phyloP scores from a whole-genome alignment of 2,888 invertebrate species.

The Drosophila atroscutellata region DNA sequence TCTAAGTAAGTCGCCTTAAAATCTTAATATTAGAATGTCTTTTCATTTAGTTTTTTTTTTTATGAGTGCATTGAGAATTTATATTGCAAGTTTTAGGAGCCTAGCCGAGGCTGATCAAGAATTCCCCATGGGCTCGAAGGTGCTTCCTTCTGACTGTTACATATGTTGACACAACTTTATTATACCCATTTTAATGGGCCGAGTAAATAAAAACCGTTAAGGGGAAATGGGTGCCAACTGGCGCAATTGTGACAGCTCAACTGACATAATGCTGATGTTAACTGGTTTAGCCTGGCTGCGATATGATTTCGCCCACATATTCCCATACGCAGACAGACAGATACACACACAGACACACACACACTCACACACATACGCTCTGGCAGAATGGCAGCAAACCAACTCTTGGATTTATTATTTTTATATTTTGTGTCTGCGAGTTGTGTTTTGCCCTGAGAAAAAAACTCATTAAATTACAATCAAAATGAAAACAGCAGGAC shows the following conservation, averaged over 20 bases:
- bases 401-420: slow-evolving; percentile 18
- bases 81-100: background rate
- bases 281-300: slow-evolving; percentile 4
- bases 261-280: slow-evolving; percentile 26
- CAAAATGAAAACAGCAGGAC: slow-evolving; percentile 32
- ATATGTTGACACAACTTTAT: background rate
- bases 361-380: background rate
- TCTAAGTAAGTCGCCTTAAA: background rate
- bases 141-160: background rate
- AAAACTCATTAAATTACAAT: slow-evolving; percentile 74
- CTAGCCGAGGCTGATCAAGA: background rate
- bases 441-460: slow-evolving; percentile 27
- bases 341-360: background rate
- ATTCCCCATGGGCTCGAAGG: background rate
- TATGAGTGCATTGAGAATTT: background rate
- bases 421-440: slow-evolving; percentile 17
- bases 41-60: background rate
- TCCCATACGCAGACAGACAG: background rate
- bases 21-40: background rate
- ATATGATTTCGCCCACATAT: background rate
- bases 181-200: background rate
- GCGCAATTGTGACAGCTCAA: slow-evolving; percentile 56
- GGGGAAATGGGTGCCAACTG: slow-evolving; percentile 20
- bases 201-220: background rate
- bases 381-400: background rate